Evolutionary conservation across 1,140 invertebrate genomes (phyloP).

Genomic region (Trachelipus rathkii): DNA sequence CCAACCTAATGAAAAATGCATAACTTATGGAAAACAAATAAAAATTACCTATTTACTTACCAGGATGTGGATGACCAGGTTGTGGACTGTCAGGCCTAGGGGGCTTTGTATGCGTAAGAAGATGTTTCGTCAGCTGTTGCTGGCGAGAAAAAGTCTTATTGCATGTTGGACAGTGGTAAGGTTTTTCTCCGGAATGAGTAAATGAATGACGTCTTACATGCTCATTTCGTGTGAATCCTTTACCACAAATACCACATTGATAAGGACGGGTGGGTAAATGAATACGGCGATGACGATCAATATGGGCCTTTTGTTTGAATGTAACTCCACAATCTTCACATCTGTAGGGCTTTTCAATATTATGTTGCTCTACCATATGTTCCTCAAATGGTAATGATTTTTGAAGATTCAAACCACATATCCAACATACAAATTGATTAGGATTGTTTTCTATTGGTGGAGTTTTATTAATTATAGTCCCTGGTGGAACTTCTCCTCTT

Average conservation of each 20-base stretch:
- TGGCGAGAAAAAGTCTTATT: slow-evolving; percentile 37
- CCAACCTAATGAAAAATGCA: no score
- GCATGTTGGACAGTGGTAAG: slow-evolving; percentile 74
- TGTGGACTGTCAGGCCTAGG: slow-evolving; percentile 4
- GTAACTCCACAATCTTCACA: slow-evolving; percentile 46
- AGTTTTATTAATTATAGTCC: slow-evolving; percentile 37
- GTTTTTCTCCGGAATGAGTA: slow-evolving; percentile 64
- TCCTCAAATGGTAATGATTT: slow-evolving; percentile 44
- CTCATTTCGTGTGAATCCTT: slow-evolving; percentile 68
- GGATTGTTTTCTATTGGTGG: slow-evolving; percentile 33
- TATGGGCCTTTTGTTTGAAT: slow-evolving; percentile 45
- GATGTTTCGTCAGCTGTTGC: not conserved
- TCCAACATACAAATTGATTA: slow-evolving; percentile 44
- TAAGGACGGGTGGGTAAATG: slow-evolving; percentile 45
- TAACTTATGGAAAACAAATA: no score
- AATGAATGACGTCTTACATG: slow-evolving; percentile 45
- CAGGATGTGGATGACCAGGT: not conserved
- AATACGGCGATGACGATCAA: slow-evolving; percentile 45
- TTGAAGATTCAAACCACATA: slow-evolving; percentile 43
- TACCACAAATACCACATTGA: slow-evolving; percentile 63
- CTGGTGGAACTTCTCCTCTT: slow-evolving; percentile 33
- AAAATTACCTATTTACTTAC: not conserved
- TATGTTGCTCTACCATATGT: slow-evolving; percentile 45
- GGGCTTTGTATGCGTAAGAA: not conserved
- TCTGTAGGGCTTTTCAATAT: slow-evolving; percentile 44